Evolutionary conservation across 1,140 invertebrate genomes (phyloP).

Genomic region (Hypothenemus hampei): DNA sequence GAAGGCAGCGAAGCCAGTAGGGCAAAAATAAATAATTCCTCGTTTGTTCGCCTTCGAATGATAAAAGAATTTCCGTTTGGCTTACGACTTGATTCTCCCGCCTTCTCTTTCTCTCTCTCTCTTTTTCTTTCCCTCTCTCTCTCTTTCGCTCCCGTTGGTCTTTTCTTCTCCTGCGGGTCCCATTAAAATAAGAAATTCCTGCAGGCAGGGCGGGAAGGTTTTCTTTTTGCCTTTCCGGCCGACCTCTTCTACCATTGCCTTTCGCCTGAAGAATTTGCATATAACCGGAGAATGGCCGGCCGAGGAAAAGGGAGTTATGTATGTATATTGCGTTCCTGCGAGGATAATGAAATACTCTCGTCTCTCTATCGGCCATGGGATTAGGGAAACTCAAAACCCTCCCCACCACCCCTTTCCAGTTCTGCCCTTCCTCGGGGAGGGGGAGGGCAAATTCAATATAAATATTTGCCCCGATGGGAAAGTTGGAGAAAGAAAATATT

Average conservation of each 20-base stretch:
- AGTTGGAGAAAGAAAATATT: neutral
- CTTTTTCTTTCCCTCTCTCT: too few relatives aligned
- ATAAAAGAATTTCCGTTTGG: constrained; percentile 27
- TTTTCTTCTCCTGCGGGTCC: too few relatives aligned
- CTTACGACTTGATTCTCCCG: constrained; percentile 16
- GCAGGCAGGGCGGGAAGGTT: constrained; percentile 11
- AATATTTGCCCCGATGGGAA: constrained; percentile 6
- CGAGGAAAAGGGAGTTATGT: constrained; percentile 16
- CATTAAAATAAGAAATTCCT: constrained; percentile 26
- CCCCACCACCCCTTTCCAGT: neutral
- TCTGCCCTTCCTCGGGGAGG: neutral
- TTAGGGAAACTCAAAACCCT: constrained; percentile 6
- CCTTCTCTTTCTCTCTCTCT: constrained; percentile 17
- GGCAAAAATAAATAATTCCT: constrained; percentile 27
- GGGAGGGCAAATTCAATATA: constrained; percentile 1
- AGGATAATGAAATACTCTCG: constrained; percentile 25
- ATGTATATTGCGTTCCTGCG: constrained; percentile 24
- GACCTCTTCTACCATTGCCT: constrained; percentile 11
- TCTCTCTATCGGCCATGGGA: constrained; percentile 5
- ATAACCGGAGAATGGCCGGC: constrained; percentile 23
- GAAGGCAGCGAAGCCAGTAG: constrained; percentile 18
- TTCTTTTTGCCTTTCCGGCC: constrained; percentile 21
- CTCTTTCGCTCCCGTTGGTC: too few relatives aligned
- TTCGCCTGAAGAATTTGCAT: constrained; percentile 17
- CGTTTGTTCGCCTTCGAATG: constrained; percentile 21